Base-by-base conservation (phyloP, 37 sponge, comb jelly and placozoan species). In the Chondrilla cf. caribensis region DNA sequence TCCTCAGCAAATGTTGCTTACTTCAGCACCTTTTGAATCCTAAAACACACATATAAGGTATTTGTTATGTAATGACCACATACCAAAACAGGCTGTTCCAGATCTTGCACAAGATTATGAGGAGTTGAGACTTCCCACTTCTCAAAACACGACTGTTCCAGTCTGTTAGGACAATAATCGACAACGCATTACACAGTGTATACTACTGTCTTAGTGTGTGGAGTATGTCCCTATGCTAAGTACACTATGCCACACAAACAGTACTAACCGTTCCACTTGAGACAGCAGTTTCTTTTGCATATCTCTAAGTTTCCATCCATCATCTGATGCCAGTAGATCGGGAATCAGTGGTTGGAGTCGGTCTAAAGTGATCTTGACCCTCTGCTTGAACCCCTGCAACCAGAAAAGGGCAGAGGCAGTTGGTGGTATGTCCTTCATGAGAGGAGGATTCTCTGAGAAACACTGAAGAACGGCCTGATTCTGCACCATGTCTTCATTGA, bases 291-390 rank as follows among this genome's bases (percentile, higher is more conserved):
- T 54, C n/a, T 58, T 39, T 4, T 81, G 42, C 4, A 80, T 38
- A 65, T 93, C 86, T 38, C 93, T 83, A 33, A 89, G 72, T 28
- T n/a, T 83, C 90, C 88, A 91, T 15, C 92, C 96, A 51, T 83
- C 71, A 21, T 95, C 92, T 44, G 87, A 85, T 43, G 87, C 89
- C 83, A 95, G 79, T 28, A 92, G 70, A 32, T 91, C 70, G 31
- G 92, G 82, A 43, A 87, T 84, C 14, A 84, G 44, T 24, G 60
- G 7, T 58, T 87, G 68, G 25, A 91, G 28, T 40, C 70, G 67
- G 38, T 83, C 85, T 84, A 89, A 86, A 1, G 90, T 87, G 29
- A 29, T 77, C 24, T 41, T 65, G 15, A 89, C 64, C 33, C 92
- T 58, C 59, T 85, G 85, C 54, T 72, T 57, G 15, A 92, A 79